These are phyloP conservation scores for Cephalopterus ornatus DNA, from an alignment of 2,113 vertebrate species.

Conservation along the genomic window DNA sequence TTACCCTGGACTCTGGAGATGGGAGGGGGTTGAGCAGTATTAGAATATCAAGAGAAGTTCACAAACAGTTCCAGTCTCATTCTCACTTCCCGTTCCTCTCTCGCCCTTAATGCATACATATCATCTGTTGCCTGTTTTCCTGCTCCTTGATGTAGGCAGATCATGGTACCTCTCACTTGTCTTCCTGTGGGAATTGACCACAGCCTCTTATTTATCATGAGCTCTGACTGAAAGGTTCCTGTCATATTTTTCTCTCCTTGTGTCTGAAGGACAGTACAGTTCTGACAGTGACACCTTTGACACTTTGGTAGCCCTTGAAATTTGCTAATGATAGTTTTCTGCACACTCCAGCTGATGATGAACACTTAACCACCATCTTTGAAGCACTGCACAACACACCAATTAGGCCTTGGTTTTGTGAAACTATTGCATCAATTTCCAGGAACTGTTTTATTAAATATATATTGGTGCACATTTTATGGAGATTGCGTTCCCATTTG, in stretches of 20 bases:
- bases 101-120: not conserved
- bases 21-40: slow-evolving; percentile 30
- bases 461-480: slow-evolving; percentile 37
- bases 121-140: slow-evolving; percentile 29
- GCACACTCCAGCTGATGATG: not conserved
- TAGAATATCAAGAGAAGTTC: slow-evolving; percentile 45
- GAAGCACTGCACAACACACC: not conserved
- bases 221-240: not conserved
- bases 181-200: slow-evolving; percentile 9
- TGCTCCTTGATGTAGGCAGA: slow-evolving; percentile 7
- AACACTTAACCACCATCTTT: not conserved
- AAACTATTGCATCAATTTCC: slow-evolving; percentile 34
- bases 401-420: slow-evolving; percentile 41
- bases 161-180: not conserved
- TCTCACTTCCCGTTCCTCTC: slow-evolving; percentile 19
- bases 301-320: not conserved
- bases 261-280: not conserved
- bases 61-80: slow-evolving; percentile 47
- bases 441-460: slow-evolving; percentile 53
- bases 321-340: not conserved
- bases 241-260: not conserved
- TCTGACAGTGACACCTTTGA: not conserved
- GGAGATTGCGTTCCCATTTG: slow-evolving; percentile 25
- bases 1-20: slow-evolving; percentile 51
- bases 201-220: not conserved